These are phyloP conservation scores for Hemibagrus guttatus DNA, from an alignment of 2,797 vertebrate genomes.

Conservation along the genomic window DNA sequence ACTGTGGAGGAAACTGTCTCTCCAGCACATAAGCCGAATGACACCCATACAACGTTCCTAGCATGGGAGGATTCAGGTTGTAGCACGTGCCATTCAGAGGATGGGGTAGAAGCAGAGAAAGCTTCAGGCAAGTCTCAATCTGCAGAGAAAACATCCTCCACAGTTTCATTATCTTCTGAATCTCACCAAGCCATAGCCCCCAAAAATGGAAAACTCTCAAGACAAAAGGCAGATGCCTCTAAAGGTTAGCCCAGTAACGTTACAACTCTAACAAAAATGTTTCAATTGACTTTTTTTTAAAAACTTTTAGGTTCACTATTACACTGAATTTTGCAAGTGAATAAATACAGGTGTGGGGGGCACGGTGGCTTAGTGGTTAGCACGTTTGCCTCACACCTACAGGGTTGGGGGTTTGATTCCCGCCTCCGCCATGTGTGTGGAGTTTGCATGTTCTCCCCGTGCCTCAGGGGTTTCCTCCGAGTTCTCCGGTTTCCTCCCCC, in stretches of 20 bases:
- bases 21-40: neutral
- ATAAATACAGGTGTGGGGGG: no score
- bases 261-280: neutral
- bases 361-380: no score
- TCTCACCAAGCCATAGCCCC: neutral
- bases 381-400: no score
- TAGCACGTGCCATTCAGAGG: constrained; percentile 57
- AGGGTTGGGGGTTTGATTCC: no score
- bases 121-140: constrained; percentile 38
- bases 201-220: constrained; percentile 24
- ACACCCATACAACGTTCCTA: constrained; percentile 35
- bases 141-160: neutral
- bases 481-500: no score
- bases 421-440: no score
- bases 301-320: neutral
- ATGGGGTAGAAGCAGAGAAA: constrained; percentile 52
- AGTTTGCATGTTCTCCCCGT: no score
- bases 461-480: no score
- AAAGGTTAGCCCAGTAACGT: constrained; percentile 21
- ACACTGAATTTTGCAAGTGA: neutral
- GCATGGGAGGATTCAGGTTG: constrained; percentile 66
- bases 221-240: neutral
- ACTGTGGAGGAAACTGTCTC: neutral
- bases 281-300: neutral
- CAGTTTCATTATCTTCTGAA: constrained; percentile 54